These are phyloP conservation scores for Crematogaster levior DNA, from an alignment of 2,888 invertebrate genomes.

Conservation along the genomic window DNA sequence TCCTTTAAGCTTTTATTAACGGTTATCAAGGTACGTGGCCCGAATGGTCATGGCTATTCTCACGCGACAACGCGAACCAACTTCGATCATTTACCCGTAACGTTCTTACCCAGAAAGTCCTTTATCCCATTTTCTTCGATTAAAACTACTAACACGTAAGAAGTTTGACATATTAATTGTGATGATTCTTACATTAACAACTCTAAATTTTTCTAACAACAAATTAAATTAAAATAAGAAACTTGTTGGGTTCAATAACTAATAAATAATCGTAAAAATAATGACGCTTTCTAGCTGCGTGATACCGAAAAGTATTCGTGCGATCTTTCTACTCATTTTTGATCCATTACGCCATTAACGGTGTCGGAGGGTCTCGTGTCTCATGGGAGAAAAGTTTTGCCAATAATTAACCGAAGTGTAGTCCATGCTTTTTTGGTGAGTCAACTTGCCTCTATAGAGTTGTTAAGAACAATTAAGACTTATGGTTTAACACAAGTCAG, in stretches of 20 bases:
- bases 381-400: slow-evolving; percentile 81
- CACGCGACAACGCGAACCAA: slow-evolving; percentile 68
- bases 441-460: slow-evolving; percentile 68
- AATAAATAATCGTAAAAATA: background rate
- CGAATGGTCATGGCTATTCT: slow-evolving; percentile 81
- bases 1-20: slow-evolving; percentile 85
- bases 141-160: background rate
- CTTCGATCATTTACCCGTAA: slow-evolving; percentile 32
- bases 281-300: background rate
- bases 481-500: slow-evolving; percentile 26
- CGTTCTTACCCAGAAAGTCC: background rate
- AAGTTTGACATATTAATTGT: background rate
- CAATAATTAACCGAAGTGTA: slow-evolving; percentile 81
- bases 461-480: slow-evolving; percentile 65
- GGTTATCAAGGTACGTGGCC: slow-evolving; percentile 83
- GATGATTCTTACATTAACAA: background rate
- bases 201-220: background rate
- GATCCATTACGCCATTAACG: slow-evolving; percentile 81
- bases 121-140: slow-evolving; percentile 14
- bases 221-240: background rate
- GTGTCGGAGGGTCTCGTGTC: slow-evolving; percentile 74
- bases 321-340: slow-evolving; percentile 24
- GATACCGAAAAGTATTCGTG: slow-evolving; percentile 20
- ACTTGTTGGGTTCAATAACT: background rate
- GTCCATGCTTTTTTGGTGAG: slow-evolving; percentile 64